These are phyloP conservation scores for Pinna nobilis DNA, from an alignment of 1,140 invertebrate species.

Conservation along the genomic window DNA sequence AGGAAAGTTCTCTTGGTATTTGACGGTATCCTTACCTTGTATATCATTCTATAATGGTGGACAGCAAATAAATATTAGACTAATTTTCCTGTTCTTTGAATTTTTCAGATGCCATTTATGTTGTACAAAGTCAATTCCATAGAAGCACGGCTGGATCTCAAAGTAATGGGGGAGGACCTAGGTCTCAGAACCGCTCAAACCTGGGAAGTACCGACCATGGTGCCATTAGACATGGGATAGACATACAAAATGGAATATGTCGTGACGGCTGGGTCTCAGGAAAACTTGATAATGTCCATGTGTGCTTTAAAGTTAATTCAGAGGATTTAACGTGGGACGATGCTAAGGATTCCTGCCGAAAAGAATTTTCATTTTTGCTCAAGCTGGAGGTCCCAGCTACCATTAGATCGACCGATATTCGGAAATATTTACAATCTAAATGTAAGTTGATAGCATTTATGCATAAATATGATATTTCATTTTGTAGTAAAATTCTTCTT, in stretches of 20 bases:
- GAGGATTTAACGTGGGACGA: slow-evolving; percentile 31
- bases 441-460: slow-evolving; percentile 1
- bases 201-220: no score
- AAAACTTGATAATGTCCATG: slow-evolving; percentile 23
- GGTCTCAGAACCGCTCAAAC: no score
- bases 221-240: slow-evolving; percentile 16
- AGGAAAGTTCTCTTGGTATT: no score
- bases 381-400: slow-evolving; percentile 37
- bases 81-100: no score
- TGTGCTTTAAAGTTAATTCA: slow-evolving; percentile 35
- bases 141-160: no score
- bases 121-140: no score
- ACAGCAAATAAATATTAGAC: no score
- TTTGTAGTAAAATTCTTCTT: not conserved
- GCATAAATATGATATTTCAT: not conserved
- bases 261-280: slow-evolving; percentile 37
- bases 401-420: slow-evolving; percentile 6
- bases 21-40: no score
- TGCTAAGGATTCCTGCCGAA: slow-evolving; percentile 29
- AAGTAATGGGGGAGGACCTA: no score
- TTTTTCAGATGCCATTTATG: no score
- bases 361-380: slow-evolving; percentile 32
- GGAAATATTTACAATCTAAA: slow-evolving; percentile 15
- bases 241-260: slow-evolving; percentile 25
- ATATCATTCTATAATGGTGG: no score